Conservation (phyloP, 2,113 vertebrate genomes). For the Lophius piscatorius region DNA sequence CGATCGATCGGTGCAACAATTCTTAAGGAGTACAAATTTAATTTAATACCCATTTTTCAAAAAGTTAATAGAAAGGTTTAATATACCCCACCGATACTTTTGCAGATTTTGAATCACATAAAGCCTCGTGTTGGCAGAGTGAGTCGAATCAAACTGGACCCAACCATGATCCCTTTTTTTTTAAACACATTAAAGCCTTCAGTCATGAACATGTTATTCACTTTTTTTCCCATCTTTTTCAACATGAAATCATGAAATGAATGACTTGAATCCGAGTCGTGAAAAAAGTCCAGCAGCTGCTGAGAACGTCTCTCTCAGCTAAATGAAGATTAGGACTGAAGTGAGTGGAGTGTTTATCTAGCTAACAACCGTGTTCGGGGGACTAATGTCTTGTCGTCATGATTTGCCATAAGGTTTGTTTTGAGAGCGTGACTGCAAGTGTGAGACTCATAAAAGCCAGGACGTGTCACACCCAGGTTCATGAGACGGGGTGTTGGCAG, state of each 20-base stretch:
- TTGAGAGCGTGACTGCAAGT: slow-evolving; percentile 58
- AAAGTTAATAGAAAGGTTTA: too few relatives aligned
- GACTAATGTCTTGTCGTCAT: slow-evolving; percentile 53
- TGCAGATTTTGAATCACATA: too few relatives aligned
- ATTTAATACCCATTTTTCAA: too few relatives aligned
- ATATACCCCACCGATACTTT: too few relatives aligned
- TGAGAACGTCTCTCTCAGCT: slow-evolving; percentile 29
- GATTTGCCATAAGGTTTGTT: slow-evolving; percentile 63
- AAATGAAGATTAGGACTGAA: slow-evolving; percentile 59
- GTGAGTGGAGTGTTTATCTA: slow-evolving; percentile 51
- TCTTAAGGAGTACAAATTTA: too few relatives aligned
- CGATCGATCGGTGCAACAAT: too few relatives aligned
- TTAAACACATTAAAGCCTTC: slow-evolving; percentile 14
- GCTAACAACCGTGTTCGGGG: slow-evolving; percentile 38
- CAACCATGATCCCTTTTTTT: slow-evolving; percentile 8
- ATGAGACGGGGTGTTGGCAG: slow-evolving; percentile 57
- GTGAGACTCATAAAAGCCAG: slow-evolving; percentile 51
- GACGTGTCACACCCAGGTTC: slow-evolving; percentile 67
- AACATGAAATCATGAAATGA: slow-evolving; percentile 49
- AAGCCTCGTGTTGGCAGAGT: too few relatives aligned
- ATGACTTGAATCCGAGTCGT: slow-evolving; percentile 41
- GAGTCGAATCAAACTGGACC: slow-evolving; percentile 1
- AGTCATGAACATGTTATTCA: slow-evolving; percentile 33
- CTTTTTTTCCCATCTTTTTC: slow-evolving; percentile 31
- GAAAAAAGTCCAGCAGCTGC: slow-evolving; percentile 22